Percentiles rank a stretch among this genome's conserved stretches.
phyloP scores from a whole-genome alignment of 2,113 vertebrate species.

The Fulmarus glacialis region DNA sequence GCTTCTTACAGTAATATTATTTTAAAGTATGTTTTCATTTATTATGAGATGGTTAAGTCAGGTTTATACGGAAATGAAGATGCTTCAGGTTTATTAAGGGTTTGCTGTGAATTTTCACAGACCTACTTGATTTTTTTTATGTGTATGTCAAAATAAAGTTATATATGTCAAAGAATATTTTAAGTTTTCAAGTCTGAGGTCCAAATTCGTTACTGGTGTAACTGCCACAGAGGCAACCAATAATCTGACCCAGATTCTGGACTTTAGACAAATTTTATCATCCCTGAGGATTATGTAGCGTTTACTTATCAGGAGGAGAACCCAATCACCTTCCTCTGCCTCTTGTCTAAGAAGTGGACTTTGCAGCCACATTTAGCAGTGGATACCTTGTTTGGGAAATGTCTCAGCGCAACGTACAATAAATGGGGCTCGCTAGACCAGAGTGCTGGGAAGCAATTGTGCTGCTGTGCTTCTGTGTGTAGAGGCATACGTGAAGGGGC shows the following conservation, averaged over 20 bases:
- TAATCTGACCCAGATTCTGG: constrained; percentile 27
- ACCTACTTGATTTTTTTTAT: not conserved
- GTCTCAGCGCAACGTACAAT: not conserved
- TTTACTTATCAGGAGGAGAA: constrained; percentile 37
- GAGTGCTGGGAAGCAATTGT: not conserved
- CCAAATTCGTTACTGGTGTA: not conserved
- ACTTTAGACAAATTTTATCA: constrained; percentile 60
- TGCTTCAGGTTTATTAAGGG: not conserved
- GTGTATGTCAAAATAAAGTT: not conserved
- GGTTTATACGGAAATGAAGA: not conserved
- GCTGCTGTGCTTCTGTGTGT: not conserved
- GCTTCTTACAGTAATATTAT: not conserved
- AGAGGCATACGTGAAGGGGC: not conserved
- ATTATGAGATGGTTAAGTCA: not conserved
- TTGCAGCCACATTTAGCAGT: constrained; percentile 13
- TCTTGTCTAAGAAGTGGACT: not conserved
- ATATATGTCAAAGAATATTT: not conserved
- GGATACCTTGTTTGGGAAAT: not conserved
- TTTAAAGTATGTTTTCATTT: not conserved
- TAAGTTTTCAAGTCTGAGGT: constrained; percentile 30
- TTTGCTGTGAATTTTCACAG: not conserved
- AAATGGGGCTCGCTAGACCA: not conserved
- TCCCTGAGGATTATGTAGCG: not conserved
- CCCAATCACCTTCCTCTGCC: not conserved
- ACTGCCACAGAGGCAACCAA: not conserved